Evolutionary conservation across 2,888 invertebrate species (phyloP).

Genomic region (Chymomyza procnemis): DNA sequence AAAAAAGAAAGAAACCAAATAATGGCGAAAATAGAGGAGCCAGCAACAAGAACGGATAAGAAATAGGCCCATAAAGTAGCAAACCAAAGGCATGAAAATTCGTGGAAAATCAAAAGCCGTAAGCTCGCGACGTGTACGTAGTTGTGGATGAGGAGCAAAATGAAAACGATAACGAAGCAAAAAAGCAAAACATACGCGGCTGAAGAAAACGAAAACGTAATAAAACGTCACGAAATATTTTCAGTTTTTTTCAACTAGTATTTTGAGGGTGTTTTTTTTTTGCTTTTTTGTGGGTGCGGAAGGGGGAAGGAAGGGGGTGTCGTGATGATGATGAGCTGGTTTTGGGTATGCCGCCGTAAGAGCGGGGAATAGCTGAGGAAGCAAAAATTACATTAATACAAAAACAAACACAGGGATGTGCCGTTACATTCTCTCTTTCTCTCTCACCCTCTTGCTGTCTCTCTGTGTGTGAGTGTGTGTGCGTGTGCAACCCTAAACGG

Average conservation of each 20-base stretch:
- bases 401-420: slow-evolving; percentile 51
- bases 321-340: background rate
- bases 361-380: background rate
- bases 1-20: slow-evolving; percentile 2
- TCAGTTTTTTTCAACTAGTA: slow-evolving; percentile 12
- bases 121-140: background rate
- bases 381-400: slow-evolving; percentile 42
- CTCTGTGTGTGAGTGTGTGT: slow-evolving; percentile 2
- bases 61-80: slow-evolving; percentile 24
- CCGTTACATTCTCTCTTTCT: background rate
- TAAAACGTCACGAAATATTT: slow-evolving; percentile 40
- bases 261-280: background rate
- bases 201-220: slow-evolving; percentile 35
- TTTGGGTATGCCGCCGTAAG: background rate
- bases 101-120: slow-evolving; percentile 5
- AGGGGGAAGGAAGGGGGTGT: too few relatives aligned
- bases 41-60: slow-evolving; percentile 8
- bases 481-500: slow-evolving; percentile 60
- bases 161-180: background rate
- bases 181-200: slow-evolving; percentile 1
- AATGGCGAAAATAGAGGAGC: slow-evolving; percentile 6
- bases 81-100: slow-evolving; percentile 17
- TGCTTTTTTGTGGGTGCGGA: too few relatives aligned
- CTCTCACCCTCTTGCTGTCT: too few relatives aligned
- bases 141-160: background rate